Evolutionary conservation across 2,888 invertebrate species (phyloP).

Genomic region (Drosophila diplacantha): DNA sequence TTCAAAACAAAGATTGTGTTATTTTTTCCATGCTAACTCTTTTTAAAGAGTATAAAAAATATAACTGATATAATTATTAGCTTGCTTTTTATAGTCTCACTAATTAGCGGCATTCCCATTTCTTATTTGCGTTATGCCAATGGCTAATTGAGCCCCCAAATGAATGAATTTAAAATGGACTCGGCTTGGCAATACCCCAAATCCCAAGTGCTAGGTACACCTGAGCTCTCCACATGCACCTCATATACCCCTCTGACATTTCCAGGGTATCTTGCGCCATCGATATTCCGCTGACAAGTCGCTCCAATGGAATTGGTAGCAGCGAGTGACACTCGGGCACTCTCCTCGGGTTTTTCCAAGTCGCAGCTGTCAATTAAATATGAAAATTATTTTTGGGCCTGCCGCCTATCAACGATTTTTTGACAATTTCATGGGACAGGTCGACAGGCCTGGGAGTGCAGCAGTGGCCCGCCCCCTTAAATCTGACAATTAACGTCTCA

Average conservation of each 20-base stretch:
- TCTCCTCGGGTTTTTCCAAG: slow-evolving; percentile 40
- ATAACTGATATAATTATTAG: not conserved
- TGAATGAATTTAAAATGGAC: not conserved
- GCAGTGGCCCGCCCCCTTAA: slow-evolving; percentile 12
- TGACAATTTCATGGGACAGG: slow-evolving; percentile 56
- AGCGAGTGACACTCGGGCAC: slow-evolving; percentile 31
- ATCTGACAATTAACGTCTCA: slow-evolving; percentile 56
- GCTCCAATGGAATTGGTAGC: slow-evolving; percentile 66
- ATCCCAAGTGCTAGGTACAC: too few relatives aligned
- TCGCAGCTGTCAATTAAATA: slow-evolving; percentile 58
- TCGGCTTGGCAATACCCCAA: too few relatives aligned
- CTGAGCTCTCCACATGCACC: not conserved
- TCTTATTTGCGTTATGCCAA: not conserved
- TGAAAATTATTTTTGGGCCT: slow-evolving; percentile 59
- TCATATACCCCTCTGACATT: not conserved
- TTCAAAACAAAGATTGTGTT: not conserved
- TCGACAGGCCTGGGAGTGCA: slow-evolving; percentile 37
- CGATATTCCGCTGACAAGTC: slow-evolving; percentile 46
- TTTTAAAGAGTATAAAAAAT: not conserved
- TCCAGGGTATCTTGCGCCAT: slow-evolving; percentile 18
- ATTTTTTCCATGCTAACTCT: not conserved
- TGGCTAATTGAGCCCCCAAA: not conserved
- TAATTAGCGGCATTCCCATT: not conserved
- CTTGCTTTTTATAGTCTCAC: not conserved
- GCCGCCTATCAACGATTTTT: slow-evolving; percentile 51